A percentile compares a stretch with the other conserved stretches of the same genome.
Evolutionary conservation across 2,888 invertebrate species (phyloP).

Genomic region (Rhamnusium bicolor): DNA sequence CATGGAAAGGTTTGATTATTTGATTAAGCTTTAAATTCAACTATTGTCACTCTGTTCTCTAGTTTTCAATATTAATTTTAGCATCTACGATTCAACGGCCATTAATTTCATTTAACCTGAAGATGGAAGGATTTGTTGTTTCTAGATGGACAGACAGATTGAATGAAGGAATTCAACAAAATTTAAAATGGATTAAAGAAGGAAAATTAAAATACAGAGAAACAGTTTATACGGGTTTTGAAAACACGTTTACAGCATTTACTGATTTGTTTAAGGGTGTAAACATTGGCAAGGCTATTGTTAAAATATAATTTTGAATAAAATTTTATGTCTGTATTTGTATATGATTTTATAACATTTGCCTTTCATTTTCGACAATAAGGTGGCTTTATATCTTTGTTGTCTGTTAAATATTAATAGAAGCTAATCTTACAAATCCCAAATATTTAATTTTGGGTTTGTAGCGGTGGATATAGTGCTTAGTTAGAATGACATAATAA

Average conservation of each 20-base stretch:
- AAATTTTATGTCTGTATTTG: background rate
- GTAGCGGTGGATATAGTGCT: too few species aligned
- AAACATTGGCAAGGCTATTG: constrained; percentile 55
- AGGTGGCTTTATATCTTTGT: too few species aligned
- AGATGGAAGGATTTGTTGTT: constrained; percentile 54
- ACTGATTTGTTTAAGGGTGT: constrained; percentile 49
- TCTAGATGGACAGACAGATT: constrained; percentile 69
- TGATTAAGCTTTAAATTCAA: too few species aligned
- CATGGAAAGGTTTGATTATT: too few species aligned
- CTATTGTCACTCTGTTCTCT: too few species aligned
- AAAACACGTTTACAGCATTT: constrained; percentile 63
- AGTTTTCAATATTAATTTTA: constrained; percentile 39
- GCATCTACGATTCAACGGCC: constrained; percentile 42
- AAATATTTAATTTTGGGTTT: too few species aligned
- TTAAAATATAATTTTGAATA: constrained; percentile 56
- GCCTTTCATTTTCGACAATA: background rate
- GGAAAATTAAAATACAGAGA: constrained; percentile 82
- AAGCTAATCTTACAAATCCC: too few species aligned
- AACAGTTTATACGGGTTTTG: constrained; percentile 77
- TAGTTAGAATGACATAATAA: too few species aligned
- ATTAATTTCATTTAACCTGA: constrained; percentile 48
- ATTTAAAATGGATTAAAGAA: constrained; percentile 76
- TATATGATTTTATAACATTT: background rate
- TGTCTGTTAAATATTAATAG: too few species aligned
- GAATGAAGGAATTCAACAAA: constrained; percentile 77